Evolutionary conservation across 2,797 vertebrate species (phyloP).

Genomic region (Hapalemur alaotrensis): DNA sequence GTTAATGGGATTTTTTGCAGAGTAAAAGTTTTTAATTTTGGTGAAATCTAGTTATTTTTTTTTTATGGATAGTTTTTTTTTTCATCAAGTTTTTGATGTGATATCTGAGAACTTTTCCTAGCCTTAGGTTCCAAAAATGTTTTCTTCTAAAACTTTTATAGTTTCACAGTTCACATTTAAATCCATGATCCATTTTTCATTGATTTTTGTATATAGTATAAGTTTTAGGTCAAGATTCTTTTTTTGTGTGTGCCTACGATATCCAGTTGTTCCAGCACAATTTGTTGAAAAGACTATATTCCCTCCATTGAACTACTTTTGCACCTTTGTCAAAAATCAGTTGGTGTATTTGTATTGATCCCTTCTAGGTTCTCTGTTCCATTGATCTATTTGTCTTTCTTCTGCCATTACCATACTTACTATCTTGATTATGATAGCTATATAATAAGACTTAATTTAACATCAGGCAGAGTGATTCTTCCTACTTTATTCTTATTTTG

Average conservation of each 20-base stretch:
- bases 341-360: constrained; percentile 10
- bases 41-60: neutral
- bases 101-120: neutral
- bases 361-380: constrained; percentile 5
- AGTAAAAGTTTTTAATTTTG: neutral
- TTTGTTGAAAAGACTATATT: neutral
- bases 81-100: neutral
- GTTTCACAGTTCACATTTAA: neutral
- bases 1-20: neutral
- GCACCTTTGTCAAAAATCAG: neutral
- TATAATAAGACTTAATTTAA: neutral
- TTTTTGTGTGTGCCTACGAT: neutral
- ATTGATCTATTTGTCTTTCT: neutral
- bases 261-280: neutral
- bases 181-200: neutral
- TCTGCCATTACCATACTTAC: neutral
- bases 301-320: neutral
- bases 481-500: neutral
- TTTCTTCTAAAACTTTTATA: neutral
- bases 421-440: neutral
- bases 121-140: neutral
- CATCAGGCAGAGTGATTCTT: neutral
- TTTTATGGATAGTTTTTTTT: neutral
- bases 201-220: neutral
- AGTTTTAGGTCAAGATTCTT: neutral